Percentiles rank a stretch among this genome's conserved stretches.
phyloP scores from a whole-genome alignment of 2,113 vertebrate genomes.

The Arizona elegans region DNA sequence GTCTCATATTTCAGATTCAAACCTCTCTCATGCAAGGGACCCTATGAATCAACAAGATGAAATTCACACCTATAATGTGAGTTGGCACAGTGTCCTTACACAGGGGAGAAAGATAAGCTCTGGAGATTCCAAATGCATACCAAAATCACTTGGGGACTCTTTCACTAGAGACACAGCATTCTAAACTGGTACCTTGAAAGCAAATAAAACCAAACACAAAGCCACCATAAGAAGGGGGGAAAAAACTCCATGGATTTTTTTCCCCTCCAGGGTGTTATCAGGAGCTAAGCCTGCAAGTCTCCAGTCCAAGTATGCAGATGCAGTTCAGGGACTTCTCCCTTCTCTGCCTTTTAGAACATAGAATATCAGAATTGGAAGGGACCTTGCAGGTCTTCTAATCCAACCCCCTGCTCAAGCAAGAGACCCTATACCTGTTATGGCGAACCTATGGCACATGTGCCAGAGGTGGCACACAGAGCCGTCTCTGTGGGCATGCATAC shows the following conservation, averaged over 20 bases:
- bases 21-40: background rate
- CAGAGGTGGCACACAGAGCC: too few relatives aligned
- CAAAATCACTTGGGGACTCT: background rate
- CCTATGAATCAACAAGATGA: background rate
- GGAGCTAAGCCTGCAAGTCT: background rate
- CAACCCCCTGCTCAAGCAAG: background rate
- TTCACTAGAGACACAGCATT: background rate
- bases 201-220: background rate
- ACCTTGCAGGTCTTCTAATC: background rate
- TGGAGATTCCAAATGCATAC: background rate
- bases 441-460: too few relatives aligned
- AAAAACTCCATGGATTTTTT: background rate
- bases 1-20: background rate
- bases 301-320: background rate
- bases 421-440: background rate
- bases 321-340: background rate
- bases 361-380: background rate
- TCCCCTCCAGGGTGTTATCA: too few relatives aligned
- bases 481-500: too few relatives aligned
- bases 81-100: background rate
- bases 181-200: background rate
- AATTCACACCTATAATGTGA: background rate
- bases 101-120: background rate
- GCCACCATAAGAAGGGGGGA: too few relatives aligned
- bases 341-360: background rate